These are phyloP conservation scores for Cynopterus sphinx DNA, from an alignment of 2,797 vertebrate species.

Conservation along the genomic window DNA sequence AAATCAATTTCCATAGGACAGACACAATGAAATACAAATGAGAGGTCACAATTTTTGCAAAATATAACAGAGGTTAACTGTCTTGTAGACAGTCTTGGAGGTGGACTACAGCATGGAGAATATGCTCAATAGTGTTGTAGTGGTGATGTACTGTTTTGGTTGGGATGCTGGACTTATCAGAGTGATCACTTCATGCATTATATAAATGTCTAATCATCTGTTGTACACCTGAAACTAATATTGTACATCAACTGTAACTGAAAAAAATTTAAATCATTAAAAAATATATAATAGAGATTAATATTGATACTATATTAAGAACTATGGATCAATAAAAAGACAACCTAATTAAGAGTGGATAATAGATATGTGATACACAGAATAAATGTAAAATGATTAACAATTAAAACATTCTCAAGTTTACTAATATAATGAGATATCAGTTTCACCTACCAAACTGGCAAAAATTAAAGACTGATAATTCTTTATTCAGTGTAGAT, in stretches of 20 bases:
- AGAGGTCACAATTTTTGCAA: not conserved
- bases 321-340: not conserved
- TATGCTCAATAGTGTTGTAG: no score
- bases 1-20: constrained; percentile 5
- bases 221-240: no score
- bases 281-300: not conserved
- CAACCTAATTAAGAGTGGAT: not conserved
- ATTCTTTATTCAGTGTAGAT: not conserved
- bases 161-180: no score
- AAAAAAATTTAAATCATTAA: not conserved
- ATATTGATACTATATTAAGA: not conserved
- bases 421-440: not conserved
- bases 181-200: no score
- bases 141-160: no score
- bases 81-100: no score
- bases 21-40: not conserved
- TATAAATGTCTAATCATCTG: no score
- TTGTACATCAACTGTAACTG: no score
- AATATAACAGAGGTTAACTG: not conserved
- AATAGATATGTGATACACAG: not conserved
- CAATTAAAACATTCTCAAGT: constrained; percentile 20
- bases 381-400: not conserved
- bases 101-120: no score
- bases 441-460: not conserved
- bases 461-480: constrained; percentile 29